Evolutionary conservation across 2,888 invertebrate species (phyloP), one percentile per base, ranked within the genome.

Genomic region (Shargacucullia verbasci): DNA sequence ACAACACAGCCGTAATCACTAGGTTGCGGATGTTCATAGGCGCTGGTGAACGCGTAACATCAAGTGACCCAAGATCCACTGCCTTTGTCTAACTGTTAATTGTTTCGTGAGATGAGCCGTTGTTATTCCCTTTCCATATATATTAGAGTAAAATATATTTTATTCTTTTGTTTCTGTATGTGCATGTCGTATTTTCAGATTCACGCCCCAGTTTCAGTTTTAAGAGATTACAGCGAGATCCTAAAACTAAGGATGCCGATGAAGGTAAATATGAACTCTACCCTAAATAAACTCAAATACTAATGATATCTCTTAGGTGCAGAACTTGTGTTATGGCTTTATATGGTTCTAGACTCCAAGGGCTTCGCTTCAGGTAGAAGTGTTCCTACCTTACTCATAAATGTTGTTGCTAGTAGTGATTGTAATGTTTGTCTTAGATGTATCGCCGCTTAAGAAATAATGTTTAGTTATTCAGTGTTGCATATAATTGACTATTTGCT

Each of bases 161-260:
- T n/a, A n/a, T n/a, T n/a, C n/a, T n/a, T n/a, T n/a, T n/a, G n/a
- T n/a, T n/a, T n/a, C n/a, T n/a, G n/a, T n/a, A n/a, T n/a, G n/a
- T n/a, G n/a, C n/a, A n/a, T n/a, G n/a, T n/a, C n/a, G n/a, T 20
- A 20, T 20, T 53, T 53, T 7, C 83, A 99, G 95, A 95, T 99
- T 59, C 98, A 98, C 88, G 97, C 98, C 0, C 98, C 99, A 0
- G 90, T 95, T 73, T 95, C 97, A 82, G 98, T 99, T 6, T 90
- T 99, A 47, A 95, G 96, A 72, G 95, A 98, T 76, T 99, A 99
- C 89, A 96, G 98, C 61, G 99, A 99, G 91, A 97, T 98, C 79
- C 95, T 99, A 76, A 98, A 99, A 87, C 94, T 99, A 20, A 95
- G 98, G 83, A 96, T 99, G 97, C 98, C 99, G 2, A 99, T 99